Percentiles rank a stretch among this genome's conserved stretches.
phyloP scores from a whole-genome alignment of 2,888 invertebrate species.

The Salticus scenicus region DNA sequence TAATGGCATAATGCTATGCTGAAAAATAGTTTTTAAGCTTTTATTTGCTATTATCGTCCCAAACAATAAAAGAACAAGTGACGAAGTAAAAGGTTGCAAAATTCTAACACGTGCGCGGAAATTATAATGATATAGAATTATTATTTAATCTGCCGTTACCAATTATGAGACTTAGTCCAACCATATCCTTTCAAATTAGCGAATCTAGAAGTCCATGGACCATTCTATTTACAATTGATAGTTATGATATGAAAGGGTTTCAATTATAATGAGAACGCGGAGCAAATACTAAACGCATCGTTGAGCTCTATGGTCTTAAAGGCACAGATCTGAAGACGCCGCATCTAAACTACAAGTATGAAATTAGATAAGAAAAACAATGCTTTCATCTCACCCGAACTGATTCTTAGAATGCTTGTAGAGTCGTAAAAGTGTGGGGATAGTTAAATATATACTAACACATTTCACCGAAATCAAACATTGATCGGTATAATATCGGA shows the following conservation, averaged over 20 bases:
- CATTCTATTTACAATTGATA: conserved; percentile 3
- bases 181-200: conserved; percentile 49
- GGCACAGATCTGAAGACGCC: conserved; percentile 29
- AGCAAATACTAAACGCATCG: conserved; percentile 27
- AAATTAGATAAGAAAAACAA: neutral
- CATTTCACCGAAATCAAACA: neutral
- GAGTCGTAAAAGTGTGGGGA: neutral
- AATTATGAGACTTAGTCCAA: conserved; percentile 24
- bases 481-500: neutral
- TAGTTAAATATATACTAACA: neutral
- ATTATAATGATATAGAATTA: neutral
- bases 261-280: conserved; percentile 37
- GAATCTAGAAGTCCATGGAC: neutral
- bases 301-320: conserved; percentile 11
- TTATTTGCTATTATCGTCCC: neutral
- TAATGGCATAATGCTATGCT: neutral
- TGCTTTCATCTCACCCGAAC: conserved; percentile 4
- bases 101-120: conserved; percentile 19
- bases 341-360: neutral
- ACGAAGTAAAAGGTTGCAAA: neutral
- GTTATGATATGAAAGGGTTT: conserved; percentile 9
- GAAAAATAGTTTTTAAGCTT: neutral
- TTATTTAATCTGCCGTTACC: conserved; percentile 6
- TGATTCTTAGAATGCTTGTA: neutral
- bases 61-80: conserved; percentile 2